These are phyloP conservation scores for Aspidoscelis tigris DNA, from an alignment of 2,113 vertebrate genomes.

Conservation along the genomic window DNA sequence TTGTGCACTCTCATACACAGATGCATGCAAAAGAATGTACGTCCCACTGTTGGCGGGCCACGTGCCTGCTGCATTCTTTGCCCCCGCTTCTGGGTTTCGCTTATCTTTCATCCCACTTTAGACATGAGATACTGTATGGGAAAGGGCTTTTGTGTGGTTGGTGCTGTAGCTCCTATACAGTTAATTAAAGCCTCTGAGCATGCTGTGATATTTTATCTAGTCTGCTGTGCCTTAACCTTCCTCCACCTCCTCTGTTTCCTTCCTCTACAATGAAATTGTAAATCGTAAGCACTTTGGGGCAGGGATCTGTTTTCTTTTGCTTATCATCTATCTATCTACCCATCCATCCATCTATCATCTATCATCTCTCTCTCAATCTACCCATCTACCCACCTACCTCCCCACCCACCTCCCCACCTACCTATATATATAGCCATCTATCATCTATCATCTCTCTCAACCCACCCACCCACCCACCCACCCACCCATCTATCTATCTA, in stretches of 20 bases:
- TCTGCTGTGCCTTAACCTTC: neutral
- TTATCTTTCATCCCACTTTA: neutral
- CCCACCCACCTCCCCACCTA: too few species aligned
- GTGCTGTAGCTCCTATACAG: neutral
- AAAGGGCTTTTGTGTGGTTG: too few species aligned
- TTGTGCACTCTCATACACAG: neutral
- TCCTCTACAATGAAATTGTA: neutral
- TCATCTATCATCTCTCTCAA: too few species aligned
- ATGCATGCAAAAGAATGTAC: neutral
- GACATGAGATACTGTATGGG: too few species aligned
- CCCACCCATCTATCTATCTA: too few species aligned
- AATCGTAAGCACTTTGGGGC: neutral
- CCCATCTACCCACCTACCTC: too few species aligned
- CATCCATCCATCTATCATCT: too few species aligned
- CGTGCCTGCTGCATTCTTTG: neutral
- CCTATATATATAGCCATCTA: too few species aligned
- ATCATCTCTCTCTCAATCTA: too few species aligned
- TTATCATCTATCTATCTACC: too few species aligned
- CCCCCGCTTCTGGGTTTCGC: neutral
- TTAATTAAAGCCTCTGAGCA: neutral
- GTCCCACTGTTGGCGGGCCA: neutral
- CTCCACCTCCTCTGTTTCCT: neutral
- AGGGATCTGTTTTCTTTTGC: neutral
- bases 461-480: too few species aligned
- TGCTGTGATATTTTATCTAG: neutral